Evolutionary conservation across 1,140 invertebrate species (phyloP).

Genomic region (Pygmarrhopalites habei): DNA sequence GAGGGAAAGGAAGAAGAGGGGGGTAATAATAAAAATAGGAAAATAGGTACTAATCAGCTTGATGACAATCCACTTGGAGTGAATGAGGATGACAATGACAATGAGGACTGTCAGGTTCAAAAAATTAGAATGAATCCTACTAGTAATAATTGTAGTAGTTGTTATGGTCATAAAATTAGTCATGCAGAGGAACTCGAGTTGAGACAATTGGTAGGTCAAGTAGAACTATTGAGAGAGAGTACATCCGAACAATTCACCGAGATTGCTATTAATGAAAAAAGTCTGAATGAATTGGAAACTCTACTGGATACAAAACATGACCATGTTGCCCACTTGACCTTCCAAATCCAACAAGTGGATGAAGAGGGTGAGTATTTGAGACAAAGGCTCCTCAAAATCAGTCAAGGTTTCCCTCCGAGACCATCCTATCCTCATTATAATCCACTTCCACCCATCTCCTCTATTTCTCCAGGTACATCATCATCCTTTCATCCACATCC

Average conservation of each 20-base stretch:
- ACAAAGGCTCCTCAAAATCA: slow-evolving; percentile 11
- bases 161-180: too few species aligned
- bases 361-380: slow-evolving; percentile 21
- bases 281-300: slow-evolving; percentile 20
- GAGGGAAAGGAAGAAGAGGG: too few species aligned
- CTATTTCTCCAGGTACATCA: too few species aligned
- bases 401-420: neutral
- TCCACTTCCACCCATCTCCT: neutral
- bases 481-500: neutral
- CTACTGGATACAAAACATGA: slow-evolving; percentile 24
- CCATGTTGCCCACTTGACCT: slow-evolving; percentile 20
- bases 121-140: too few species aligned
- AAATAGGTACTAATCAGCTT: neutral
- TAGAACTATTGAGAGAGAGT: slow-evolving; percentile 10
- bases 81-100: neutral
- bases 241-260: slow-evolving; percentile 26
- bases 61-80: neutral
- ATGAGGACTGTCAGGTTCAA: neutral
- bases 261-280: slow-evolving; percentile 25
- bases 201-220: neutral
- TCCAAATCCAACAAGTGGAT: slow-evolving; percentile 24
- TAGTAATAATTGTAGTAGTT: too few species aligned
- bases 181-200: neutral
- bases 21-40: neutral
- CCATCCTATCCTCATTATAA: neutral